phyloP scores from a whole-genome alignment of 2,113 vertebrate species.

The Muscicapa adusta region DNA sequence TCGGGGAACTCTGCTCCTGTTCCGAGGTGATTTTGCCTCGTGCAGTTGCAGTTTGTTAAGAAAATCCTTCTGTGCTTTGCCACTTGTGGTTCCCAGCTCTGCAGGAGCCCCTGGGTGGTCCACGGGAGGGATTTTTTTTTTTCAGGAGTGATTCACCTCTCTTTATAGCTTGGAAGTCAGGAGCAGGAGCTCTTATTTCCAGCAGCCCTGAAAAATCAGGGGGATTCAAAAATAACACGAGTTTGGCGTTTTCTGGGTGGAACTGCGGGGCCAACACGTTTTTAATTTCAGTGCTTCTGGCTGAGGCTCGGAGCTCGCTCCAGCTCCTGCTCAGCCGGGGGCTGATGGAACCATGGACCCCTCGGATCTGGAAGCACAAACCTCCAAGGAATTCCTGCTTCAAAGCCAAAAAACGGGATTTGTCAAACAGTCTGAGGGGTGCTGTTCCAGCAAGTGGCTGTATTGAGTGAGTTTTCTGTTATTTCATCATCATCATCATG shows the following conservation, averaged over 20 bases:
- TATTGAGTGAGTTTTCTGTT: not conserved
- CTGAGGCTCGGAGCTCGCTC: fast-evolving
- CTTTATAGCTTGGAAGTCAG: slow-evolving; percentile 49
- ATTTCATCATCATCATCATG: not conserved
- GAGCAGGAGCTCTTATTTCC: slow-evolving; percentile 45
- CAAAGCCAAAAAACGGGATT: not conserved
- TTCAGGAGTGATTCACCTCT: slow-evolving; percentile 44
- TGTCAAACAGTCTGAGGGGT: fast-evolving
- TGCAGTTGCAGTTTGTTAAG: not conserved
- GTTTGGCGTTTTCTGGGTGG: slow-evolving; percentile 2
- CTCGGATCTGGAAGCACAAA: not conserved
- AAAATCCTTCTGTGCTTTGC: not conserved
- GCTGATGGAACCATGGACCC: fast-evolving
- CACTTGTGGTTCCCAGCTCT: not conserved
- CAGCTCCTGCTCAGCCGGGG: not conserved
- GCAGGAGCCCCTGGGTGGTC: slow-evolving; percentile 56
- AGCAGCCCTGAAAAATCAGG: slow-evolving; percentile 38
- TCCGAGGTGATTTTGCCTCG: not conserved
- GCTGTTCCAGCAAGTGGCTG: fast-evolving
- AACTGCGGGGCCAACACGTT: not conserved
- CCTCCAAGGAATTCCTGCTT: not conserved
- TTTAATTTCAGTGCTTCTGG: not conserved
- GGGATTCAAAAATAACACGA: slow-evolving; percentile 31
- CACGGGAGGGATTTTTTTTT: not conserved
- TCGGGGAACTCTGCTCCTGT: not conserved